phyloP scores from a whole-genome alignment of 2,113 vertebrate species.

The Rhegmatorhina hoffmannsi region DNA sequence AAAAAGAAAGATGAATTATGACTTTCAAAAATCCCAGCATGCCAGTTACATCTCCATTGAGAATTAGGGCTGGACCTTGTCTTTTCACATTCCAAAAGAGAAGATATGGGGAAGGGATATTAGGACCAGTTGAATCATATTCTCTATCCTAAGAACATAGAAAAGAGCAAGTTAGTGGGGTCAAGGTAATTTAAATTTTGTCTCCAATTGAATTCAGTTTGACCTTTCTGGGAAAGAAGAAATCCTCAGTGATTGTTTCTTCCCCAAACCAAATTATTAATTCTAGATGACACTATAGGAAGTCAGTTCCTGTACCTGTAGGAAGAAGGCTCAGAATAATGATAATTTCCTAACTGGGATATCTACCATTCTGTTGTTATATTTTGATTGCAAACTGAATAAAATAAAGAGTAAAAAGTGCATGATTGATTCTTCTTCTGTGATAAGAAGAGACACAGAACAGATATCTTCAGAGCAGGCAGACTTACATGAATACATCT shows the following conservation, averaged over 20 bases:
- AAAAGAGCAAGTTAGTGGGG: background rate
- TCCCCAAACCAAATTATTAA: background rate
- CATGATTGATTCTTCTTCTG: background rate
- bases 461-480: background rate
- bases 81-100: slow-evolving; percentile 22
- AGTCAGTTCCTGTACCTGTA: background rate
- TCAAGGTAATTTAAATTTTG: background rate
- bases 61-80: background rate
- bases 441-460: background rate
- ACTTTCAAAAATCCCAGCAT: slow-evolving; percentile 27
- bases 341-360: background rate
- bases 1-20: slow-evolving; percentile 91
- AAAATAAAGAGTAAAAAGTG: slow-evolving; percentile 17
- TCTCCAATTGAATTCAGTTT: background rate
- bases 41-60: background rate
- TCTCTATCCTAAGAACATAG: background rate
- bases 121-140: background rate
- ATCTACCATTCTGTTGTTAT: background rate
- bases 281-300: background rate
- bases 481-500: background rate
- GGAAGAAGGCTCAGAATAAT: background rate
- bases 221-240: background rate
- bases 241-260: background rate
- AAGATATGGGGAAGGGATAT: background rate
- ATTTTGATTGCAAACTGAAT: background rate